phyloP scores from a whole-genome alignment of 2,888 invertebrate species.

The Rhodophaea formosa region DNA sequence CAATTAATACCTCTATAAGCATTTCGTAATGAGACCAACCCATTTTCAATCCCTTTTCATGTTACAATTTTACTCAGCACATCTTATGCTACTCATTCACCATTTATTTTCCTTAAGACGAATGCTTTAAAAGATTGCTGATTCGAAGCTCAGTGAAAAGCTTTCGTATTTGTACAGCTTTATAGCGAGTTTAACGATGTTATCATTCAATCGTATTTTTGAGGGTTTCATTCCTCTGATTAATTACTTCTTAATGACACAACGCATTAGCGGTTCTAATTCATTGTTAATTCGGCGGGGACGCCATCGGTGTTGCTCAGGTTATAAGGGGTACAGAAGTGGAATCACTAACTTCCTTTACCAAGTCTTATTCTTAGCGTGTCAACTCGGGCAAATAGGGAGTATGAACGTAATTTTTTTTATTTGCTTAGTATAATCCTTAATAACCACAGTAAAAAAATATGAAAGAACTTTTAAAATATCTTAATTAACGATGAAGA shows the following conservation, averaged over 20 bases:
- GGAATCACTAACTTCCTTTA: no score
- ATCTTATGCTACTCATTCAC: neutral
- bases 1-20: no score
- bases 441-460: no score
- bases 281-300: constrained; percentile 57
- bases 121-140: neutral
- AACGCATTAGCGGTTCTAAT: constrained; percentile 65
- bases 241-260: constrained; percentile 73
- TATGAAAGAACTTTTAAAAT: no score
- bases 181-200: constrained; percentile 30
- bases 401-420: no score
- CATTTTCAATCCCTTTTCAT: no score
- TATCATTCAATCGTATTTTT: constrained; percentile 47
- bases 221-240: constrained; percentile 58
- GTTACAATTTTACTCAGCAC: no score
- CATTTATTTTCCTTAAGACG: neutral
- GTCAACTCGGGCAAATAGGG: no score
- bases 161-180: constrained; percentile 12
- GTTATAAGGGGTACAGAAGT: neutral
- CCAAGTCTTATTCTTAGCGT: no score
- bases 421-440: no score
- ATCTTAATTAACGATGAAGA: no score
- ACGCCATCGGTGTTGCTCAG: neutral
- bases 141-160: neutral
- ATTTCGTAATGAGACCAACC: no score